Base-by-base conservation (phyloP, 1,140 invertebrate species). In the Sarcophaga bullata region DNA sequence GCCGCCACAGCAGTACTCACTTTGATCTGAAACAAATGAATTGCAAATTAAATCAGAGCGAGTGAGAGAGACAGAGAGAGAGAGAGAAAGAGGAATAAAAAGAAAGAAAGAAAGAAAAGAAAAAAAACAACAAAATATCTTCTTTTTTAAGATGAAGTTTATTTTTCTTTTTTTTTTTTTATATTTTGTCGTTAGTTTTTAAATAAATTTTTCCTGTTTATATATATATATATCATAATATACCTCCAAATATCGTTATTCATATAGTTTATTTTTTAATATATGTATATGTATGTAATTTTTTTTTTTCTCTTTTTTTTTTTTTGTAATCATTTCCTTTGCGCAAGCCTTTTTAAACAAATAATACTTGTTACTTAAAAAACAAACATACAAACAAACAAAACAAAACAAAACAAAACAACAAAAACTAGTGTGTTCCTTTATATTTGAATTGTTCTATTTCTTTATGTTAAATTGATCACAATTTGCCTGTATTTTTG, bases 201-300 rank as follows among this genome's bases (percentile, higher is more conserved):
- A 68, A 68, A 68, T 10, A 68, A 68, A 68, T 58, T 68, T 68
- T 68, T 68, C 62, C 62, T 68, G 17, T 68, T 68, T 68, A 68
- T 68, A 68, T 68, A 37, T 68, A n/a, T 58, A 58, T 58, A 68
- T 68, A 37, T 37, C 25, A 37, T 37, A 37, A 37, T 37, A 68
- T 68, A 68, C 62, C 62, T 68, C 62, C 62, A 25, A 10, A 19
- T 68, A 68, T 19, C n/a, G 17, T 68, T 68, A 68, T 68, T 58
- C n/a, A 9, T 68, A 25, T 68, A 68, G 62, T 68, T 10, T 9
- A 9, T 13, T 7, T 68, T 25, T 15, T 62, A 62, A 37, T 37
- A 37, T 37, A 37, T 37, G 25, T 37, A 2, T 37, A 37, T 37
- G 25, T 37, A 37, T 37, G 25, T 37, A 37, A 37, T 15, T 62